Percentiles rank a stretch among this genome's conserved stretches.
phyloP scores from a whole-genome alignment of 1,140 invertebrate species.

The Triops longicaudatus region DNA sequence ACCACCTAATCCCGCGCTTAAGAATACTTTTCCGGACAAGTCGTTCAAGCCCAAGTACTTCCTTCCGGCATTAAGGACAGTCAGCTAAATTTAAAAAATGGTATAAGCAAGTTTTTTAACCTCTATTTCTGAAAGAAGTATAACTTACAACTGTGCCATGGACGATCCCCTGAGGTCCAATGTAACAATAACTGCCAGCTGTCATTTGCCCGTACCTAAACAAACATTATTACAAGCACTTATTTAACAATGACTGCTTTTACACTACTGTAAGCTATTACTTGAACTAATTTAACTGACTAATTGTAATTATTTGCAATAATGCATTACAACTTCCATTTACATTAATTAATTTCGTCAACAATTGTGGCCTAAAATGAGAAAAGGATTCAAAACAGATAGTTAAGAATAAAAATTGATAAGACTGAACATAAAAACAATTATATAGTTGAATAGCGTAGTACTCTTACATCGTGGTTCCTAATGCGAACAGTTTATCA shows the following conservation, averaged over 20 bases:
- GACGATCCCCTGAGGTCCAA: constrained; percentile 62
- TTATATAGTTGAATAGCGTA: not conserved
- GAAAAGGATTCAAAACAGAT: too few species aligned
- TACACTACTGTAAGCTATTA: too few species aligned
- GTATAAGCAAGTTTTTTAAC: not conserved
- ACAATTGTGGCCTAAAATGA: too few species aligned
- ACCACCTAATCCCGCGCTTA: constrained; percentile 57
- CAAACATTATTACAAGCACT: too few species aligned
- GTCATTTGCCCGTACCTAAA: constrained; percentile 47
- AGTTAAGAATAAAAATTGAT: too few species aligned
- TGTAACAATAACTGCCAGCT: constrained; percentile 60
- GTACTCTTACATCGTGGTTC: constrained; percentile 49
- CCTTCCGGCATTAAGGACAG: constrained; percentile 55
- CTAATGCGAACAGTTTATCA: constrained; percentile 52
- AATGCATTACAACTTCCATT: too few species aligned
- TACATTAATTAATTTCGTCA: too few species aligned
- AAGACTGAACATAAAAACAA: too few species aligned
- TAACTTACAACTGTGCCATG: constrained; percentile 56
- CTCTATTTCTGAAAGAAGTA: not conserved
- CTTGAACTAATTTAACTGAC: too few species aligned
- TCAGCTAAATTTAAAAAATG: constrained; percentile 44
- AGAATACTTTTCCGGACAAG: constrained; percentile 52
- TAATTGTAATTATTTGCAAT: too few species aligned
- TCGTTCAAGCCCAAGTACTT: constrained; percentile 48
- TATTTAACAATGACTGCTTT: too few species aligned